Evolutionary conservation across 2,888 invertebrate genomes (phyloP).

Genomic region (Campopleginae sp.): DNA sequence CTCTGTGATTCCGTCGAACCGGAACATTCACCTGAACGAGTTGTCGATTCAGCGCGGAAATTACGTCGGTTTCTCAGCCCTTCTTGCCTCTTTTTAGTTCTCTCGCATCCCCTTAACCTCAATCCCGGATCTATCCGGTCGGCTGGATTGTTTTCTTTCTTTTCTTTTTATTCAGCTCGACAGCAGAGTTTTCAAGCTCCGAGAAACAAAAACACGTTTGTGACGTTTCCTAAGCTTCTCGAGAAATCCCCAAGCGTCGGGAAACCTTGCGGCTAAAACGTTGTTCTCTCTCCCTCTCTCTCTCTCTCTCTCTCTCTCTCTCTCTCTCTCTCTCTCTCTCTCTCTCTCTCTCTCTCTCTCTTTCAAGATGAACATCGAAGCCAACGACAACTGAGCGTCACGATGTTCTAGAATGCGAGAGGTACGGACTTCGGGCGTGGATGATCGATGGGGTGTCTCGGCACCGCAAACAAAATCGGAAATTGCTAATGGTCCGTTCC

Average conservation of each 20-base stretch:
- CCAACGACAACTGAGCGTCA: slow-evolving; percentile 16
- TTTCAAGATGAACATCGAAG: slow-evolving; percentile 12
- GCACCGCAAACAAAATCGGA: slow-evolving; percentile 57
- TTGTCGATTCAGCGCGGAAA: slow-evolving; percentile 75
- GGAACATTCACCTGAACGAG: slow-evolving; percentile 68
- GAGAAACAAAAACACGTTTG: slow-evolving; percentile 52
- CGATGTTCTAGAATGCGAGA: slow-evolving; percentile 22
- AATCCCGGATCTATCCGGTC: background rate
- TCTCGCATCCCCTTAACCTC: background rate
- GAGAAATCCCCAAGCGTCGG: slow-evolving; percentile 8
- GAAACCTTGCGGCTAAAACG: slow-evolving; percentile 31
- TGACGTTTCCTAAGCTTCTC: slow-evolving; percentile 35
- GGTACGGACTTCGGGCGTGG: slow-evolving; percentile 17
- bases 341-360: no score
- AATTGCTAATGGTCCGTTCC: slow-evolving; percentile 60
- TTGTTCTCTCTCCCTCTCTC: slow-evolving; percentile 14
- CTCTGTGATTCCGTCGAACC: slow-evolving; percentile 70
- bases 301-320: no score
- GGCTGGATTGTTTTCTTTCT: slow-evolving; percentile 22
- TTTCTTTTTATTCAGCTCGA: slow-evolving; percentile 10
- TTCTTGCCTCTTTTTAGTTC: background rate
- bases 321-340: no score
- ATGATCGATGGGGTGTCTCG: slow-evolving; percentile 64
- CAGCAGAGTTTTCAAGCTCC: slow-evolving; percentile 7
- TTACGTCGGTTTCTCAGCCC: slow-evolving; percentile 58